phyloP scores from a whole-genome alignment of 2,888 invertebrate genomes.

The Lottia scabra region DNA sequence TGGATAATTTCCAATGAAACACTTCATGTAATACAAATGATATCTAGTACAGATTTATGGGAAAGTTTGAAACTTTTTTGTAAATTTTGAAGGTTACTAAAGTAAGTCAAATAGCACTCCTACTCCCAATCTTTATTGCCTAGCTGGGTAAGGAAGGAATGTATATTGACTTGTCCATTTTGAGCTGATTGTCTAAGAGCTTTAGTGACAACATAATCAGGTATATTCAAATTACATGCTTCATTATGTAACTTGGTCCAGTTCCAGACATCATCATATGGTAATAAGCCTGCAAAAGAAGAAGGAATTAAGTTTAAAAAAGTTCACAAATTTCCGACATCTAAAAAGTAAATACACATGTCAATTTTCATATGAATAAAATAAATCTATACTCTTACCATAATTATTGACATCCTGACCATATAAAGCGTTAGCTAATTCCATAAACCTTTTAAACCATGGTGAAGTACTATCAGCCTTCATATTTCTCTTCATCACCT shows the following conservation, averaged over 20 bases:
- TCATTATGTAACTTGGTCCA: conserved; percentile 48
- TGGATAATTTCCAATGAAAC: no score
- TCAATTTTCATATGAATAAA: no score
- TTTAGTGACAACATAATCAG: conserved; percentile 31
- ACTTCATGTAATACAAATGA: no score
- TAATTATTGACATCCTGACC: conserved; percentile 39
- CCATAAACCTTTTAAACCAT: conserved; percentile 64
- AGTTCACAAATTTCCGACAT: no score
- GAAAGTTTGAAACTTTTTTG: no score
- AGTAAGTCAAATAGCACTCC: no score
- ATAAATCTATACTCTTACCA: background rate
- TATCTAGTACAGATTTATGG: no score
- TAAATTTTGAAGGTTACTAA: no score
- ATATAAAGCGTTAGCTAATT: conserved; percentile 61
- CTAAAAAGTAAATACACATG: no score
- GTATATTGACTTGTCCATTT: conserved; percentile 35
- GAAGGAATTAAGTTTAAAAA: background rate
- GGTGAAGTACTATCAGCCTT: conserved; percentile 30
- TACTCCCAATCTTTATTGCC: conserved; percentile 22
- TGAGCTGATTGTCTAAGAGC: conserved; percentile 32
- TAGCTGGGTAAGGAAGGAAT: conserved; percentile 30
- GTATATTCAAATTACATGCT: conserved; percentile 42
- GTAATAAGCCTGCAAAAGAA: conserved; percentile 42
- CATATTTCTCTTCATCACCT: conserved; percentile 26
- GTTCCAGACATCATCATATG: conserved; percentile 42